Base-by-base conservation (phyloP, 2,888 invertebrate species). In the Drosophila gaucha region DNA sequence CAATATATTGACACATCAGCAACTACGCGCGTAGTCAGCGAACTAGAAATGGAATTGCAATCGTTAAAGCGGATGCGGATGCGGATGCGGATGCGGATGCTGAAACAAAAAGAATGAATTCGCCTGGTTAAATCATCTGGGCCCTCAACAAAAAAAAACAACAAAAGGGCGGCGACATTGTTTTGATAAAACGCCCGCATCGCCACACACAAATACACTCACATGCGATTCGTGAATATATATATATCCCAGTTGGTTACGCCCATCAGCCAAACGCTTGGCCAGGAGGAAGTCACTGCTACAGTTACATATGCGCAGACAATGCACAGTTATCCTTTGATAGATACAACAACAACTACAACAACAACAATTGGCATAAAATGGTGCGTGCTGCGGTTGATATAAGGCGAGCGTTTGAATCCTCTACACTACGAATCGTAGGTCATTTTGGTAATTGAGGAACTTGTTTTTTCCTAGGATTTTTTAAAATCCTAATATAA, bases 1-100 rank as follows among this genome's bases (percentile, higher is more conserved):
- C 47, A 62, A 12, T 20, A 74, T 86, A 90, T 90, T 90, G 90
- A 90, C 90, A 90, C 89, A 89, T 89, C 90, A 89, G 62, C 46
- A 58, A 58, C 58, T 63, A 18, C 24, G 43, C 41, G 36, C 28
- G 36, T 60, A 78, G 74, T 62, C 82, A 76, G 74, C 78, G 73
- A 78, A 86, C 80, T 86, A 85, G 85, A 85, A 86, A 86, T 78
- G 75, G 70, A 80, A 76, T 74, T 80, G 80, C 73, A 74, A 78
- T 73, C 62, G 67, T 50, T 65, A 75, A 84, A 74, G 73, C 79
- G 68, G 67, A 65, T 57, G 51, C 39, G 62, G 54, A 31, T 24
- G 26, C 35, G 31, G 38, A 62, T 30, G n/a, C 14, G 41, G 33
- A 44, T 44, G 20, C 33, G 35, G 49, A 50, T 36, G 50, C 18